Percentiles rank a stretch among this genome's conserved stretches.
phyloP scores from a whole-genome alignment of 2,888 invertebrate species.

The Baronia brevicornis region DNA sequence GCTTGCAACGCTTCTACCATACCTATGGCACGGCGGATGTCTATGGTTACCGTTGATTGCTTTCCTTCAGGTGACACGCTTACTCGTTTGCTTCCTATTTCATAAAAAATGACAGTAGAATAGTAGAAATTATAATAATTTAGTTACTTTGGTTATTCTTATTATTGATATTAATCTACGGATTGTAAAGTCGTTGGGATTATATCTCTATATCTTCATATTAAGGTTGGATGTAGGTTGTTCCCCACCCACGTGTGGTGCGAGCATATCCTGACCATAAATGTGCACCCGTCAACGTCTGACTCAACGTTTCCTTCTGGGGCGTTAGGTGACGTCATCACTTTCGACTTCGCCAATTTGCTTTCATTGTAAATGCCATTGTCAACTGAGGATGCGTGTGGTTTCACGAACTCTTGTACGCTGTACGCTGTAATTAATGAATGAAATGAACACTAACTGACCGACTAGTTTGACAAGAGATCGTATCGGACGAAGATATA shows the following conservation, averaged over 20 bases:
- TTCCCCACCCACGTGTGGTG: constrained; percentile 21
- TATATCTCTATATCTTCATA: constrained; percentile 14
- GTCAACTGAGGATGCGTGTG: background rate
- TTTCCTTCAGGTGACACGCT: too few relatives aligned
- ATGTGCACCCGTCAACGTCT: constrained; percentile 22
- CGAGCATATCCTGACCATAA: constrained; percentile 25
- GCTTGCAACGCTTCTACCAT: too few relatives aligned
- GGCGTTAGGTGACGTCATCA: constrained; percentile 29
- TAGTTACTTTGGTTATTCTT: too few relatives aligned
- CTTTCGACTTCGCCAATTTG: constrained; percentile 31
- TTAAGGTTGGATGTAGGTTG: constrained; percentile 20
- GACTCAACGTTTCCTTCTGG: constrained; percentile 32
- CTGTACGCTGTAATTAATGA: too few relatives aligned
- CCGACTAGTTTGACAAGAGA: too few relatives aligned
- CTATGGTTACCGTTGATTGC: constrained; percentile 4
- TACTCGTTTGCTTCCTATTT: too few relatives aligned
- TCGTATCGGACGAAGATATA: too few relatives aligned
- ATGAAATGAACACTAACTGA: too few relatives aligned
- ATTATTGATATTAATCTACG: constrained; percentile 5
- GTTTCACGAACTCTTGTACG: too few relatives aligned
- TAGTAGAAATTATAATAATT: constrained; percentile 2
- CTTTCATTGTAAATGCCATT: constrained; percentile 15
- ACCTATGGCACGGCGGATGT: too few relatives aligned
- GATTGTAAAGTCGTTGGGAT: constrained; percentile 15
- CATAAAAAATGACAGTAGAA: constrained; percentile 4